Conservation (phyloP, 2,888 invertebrate species). For the Ichneumoninae sp. region DNA sequence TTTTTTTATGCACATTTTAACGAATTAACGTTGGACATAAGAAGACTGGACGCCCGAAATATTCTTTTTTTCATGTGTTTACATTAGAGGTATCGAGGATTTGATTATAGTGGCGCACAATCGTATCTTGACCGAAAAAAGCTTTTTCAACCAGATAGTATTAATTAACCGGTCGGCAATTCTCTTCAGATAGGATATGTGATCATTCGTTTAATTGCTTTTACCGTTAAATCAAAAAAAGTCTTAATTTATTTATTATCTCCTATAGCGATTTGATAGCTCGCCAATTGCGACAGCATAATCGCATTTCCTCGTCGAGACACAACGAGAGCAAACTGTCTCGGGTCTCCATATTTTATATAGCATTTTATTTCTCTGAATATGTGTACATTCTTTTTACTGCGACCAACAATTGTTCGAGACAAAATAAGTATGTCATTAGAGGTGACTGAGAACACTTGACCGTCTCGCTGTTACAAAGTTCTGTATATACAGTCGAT, state of each 20-base stretch:
- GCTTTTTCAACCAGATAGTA: constrained; percentile 70
- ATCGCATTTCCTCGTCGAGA: constrained; percentile 60
- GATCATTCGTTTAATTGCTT: constrained; percentile 64
- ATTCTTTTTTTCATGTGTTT: constrained; percentile 50
- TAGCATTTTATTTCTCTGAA: constrained; percentile 67
- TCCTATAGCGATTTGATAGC: constrained; percentile 46
- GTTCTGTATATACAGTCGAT: constrained; percentile 66
- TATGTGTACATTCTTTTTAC: constrained; percentile 67
- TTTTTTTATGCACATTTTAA: constrained; percentile 45
- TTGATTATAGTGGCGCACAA: constrained; percentile 60
- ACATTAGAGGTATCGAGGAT: constrained; percentile 46
- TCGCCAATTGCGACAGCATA: constrained; percentile 36
- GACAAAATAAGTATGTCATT: constrained; percentile 19
- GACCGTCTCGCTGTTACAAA: constrained; percentile 45
- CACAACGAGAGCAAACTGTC: constrained; percentile 25
- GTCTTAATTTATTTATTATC: constrained; percentile 78
- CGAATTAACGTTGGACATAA: constrained; percentile 15
- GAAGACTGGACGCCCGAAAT: constrained; percentile 18
- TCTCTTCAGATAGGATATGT: constrained; percentile 64
- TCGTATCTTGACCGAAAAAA: constrained; percentile 44
- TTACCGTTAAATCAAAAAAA: constrained; percentile 75
- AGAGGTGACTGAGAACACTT: constrained; percentile 17
- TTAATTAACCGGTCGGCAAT: constrained; percentile 66
- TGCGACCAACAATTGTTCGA: constrained; percentile 52
- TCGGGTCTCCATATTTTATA: constrained; percentile 64